Conservation (phyloP, 2,113 vertebrate genomes). For the Urocynchramus pylzowi region DNA sequence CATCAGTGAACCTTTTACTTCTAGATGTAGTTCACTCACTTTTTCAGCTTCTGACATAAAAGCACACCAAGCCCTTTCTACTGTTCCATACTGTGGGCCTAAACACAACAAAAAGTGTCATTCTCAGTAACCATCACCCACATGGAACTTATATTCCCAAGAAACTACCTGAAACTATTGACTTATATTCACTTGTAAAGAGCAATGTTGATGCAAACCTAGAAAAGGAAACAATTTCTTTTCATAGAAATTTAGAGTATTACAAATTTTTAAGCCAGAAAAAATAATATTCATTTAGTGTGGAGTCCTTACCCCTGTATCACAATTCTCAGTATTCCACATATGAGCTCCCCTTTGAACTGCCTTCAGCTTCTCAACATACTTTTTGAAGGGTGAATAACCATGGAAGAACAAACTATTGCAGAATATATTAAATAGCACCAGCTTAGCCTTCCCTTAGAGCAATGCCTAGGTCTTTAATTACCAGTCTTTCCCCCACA, state of each 20-base stretch:
- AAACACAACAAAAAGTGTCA: conserved; percentile 43
- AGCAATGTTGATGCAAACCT: neutral
- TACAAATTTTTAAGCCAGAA: neutral
- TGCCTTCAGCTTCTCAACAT: neutral
- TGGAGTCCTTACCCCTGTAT: neutral
- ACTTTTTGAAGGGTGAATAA: neutral
- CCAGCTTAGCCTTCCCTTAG: neutral
- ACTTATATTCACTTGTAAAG: neutral
- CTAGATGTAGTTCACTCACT: conserved; percentile 95
- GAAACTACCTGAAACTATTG: conserved; percentile 15
- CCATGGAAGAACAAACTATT: neutral
- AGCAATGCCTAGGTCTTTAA: neutral
- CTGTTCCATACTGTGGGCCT: conserved; percentile 95
- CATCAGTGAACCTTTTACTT: conserved; percentile 90
- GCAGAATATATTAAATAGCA: neutral
- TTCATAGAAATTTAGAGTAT: neutral
- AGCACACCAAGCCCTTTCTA: conserved; percentile 91
- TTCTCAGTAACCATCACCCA: conserved; percentile 50
- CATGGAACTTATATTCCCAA: conserved; percentile 42
- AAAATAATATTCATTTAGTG: neutral
- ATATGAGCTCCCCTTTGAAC: neutral
- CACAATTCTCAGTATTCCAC: neutral
- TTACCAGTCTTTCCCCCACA: neutral
- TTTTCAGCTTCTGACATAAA: conserved; percentile 93
- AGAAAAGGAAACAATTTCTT: neutral